Percentiles rank a stretch among this genome's conserved stretches.
Evolutionary conservation across 2,113 vertebrate species (phyloP).

Genomic region (Petrocephalus zakoni): DNA sequence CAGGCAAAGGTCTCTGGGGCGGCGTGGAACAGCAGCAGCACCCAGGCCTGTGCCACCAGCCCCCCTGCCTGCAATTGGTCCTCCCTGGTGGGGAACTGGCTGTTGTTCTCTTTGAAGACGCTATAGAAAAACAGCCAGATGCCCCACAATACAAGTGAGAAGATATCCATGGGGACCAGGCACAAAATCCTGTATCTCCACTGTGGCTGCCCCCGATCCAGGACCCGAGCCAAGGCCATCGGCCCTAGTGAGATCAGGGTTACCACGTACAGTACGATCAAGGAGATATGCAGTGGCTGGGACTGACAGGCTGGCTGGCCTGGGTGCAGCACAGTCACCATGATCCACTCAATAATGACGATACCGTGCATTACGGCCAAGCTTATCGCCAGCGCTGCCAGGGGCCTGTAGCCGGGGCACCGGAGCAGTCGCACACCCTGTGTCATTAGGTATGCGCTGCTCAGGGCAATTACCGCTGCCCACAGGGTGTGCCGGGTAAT

Average conservation of each 20-base stretch:
- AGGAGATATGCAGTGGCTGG: slow-evolving; percentile 80
- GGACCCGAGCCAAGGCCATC: slow-evolving; percentile 68
- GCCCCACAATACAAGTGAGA: slow-evolving; percentile 84
- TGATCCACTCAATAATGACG: slow-evolving; percentile 84
- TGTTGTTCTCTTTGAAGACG: slow-evolving; percentile 72
- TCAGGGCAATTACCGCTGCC: slow-evolving; percentile 84
- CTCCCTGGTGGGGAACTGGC: slow-evolving; percentile 72
- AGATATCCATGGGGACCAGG: slow-evolving; percentile 73
- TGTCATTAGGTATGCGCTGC: slow-evolving; percentile 86
- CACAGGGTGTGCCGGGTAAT: slow-evolving; percentile 78
- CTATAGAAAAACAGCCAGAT: slow-evolving; percentile 93
- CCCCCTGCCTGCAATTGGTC: slow-evolving; percentile 84
- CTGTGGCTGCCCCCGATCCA: slow-evolving; percentile 82
- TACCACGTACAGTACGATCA: slow-evolving; percentile 82
- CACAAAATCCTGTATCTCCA: slow-evolving; percentile 85
- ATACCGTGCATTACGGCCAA: slow-evolving; percentile 86
- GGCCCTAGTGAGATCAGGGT: slow-evolving; percentile 67
- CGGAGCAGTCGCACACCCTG: slow-evolving; percentile 79
- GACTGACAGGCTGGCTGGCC: slow-evolving; percentile 79
- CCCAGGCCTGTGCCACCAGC: slow-evolving; percentile 86
- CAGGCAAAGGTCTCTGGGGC: slow-evolving; percentile 84
- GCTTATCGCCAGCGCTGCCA: slow-evolving; percentile 71
- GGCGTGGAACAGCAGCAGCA: slow-evolving; percentile 85
- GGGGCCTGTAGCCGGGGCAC: slow-evolving; percentile 76
- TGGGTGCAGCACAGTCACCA: slow-evolving; percentile 80